phyloP scores from a whole-genome alignment of 2,888 invertebrate species.

The Iphiclides podalirius region DNA sequence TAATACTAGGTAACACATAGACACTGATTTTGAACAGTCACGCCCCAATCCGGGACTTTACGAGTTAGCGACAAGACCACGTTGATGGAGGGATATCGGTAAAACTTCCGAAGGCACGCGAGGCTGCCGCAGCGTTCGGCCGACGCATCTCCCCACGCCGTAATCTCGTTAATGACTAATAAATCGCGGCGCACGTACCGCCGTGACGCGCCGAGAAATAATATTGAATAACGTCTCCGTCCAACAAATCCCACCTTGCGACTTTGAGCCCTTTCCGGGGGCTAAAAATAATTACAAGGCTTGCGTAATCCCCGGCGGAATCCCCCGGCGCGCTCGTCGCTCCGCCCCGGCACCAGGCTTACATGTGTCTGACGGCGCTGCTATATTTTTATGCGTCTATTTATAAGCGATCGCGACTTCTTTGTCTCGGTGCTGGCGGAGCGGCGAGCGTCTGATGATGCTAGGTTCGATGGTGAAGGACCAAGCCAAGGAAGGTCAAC shows the following conservation, averaged over 20 bases:
- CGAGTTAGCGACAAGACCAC: too few species aligned
- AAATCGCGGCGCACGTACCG: conserved; percentile 45
- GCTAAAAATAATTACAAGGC: conserved; percentile 62
- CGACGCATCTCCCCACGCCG: conserved; percentile 23
- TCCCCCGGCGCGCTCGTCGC: conserved; percentile 33
- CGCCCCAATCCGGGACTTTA: too few species aligned
- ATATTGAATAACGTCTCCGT: conserved; percentile 70
- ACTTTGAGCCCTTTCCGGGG: conserved; percentile 67
- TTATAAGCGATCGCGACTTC: conserved; percentile 3
- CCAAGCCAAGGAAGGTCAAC: too few species aligned
- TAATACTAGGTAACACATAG: too few species aligned
- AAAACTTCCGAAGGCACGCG: too few species aligned
- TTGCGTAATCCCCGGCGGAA: conserved; percentile 43
- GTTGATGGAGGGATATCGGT: too few species aligned
- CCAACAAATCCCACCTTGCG: conserved; percentile 69
- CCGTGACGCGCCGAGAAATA: conserved; percentile 51
- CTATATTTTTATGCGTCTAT: conserved; percentile 9
- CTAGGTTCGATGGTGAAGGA: too few species aligned
- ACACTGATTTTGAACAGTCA: too few species aligned
- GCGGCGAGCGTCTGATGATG: too few species aligned
- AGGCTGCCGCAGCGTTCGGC: too few species aligned
- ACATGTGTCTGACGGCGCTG: conserved; percentile 29
- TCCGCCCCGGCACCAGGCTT: too few species aligned
- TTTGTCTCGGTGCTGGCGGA: not conserved
- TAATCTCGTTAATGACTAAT: not conserved